Evolutionary conservation across 2,797 vertebrate species (phyloP), one percentile per base, ranked within the genome.

Genomic region (Bradypodion ventrale): DNA sequence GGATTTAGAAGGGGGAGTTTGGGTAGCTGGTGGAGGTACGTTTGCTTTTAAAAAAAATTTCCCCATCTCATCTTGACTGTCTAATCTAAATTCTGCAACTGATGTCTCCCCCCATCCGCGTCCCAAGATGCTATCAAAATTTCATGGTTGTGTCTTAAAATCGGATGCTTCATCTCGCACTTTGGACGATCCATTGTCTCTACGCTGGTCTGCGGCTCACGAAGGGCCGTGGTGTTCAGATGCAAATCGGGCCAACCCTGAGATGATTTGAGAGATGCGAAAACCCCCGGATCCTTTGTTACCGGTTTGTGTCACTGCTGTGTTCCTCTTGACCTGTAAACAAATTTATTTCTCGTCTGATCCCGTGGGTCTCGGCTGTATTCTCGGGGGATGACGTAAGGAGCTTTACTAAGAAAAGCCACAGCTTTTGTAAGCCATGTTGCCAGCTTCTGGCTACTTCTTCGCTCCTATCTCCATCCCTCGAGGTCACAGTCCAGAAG

Each of bases 371-470:
- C 59, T 87, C 83, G 78, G 82, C 49, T 15, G 62, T 8, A 60
- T 19, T 87, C 84, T 66, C 82, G 63, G 78, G 84, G n/a, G n/a
- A 40, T 88, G 90, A 72, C 16, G 6, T 85, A 78, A 90, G 86
- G 87, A 81, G 91, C 88, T 94, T n/a, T 94, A 90, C 44, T 87
- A 78, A 78, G 86, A 35, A 89, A 89, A 90, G 87, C 27, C 59
- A 42, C 85, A 80, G 23, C 84, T 93, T 66, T 80, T 90, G 84
- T 0, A 8, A 81, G 52, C 75, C 37, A 40, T 84, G 49, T 66
- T 77, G 77, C 81, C 63, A 72, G 86, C 49, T 76, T 76, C 59
- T 78, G 92, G 85, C 85, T 82, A 85, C 1, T 25, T 75, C 49
- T 35, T 7, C 16, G 9, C 23, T 81, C 80, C 83, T 80, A 16